Conservation (phyloP, 2,888 invertebrate species). For the Ennomos erosarius region DNA sequence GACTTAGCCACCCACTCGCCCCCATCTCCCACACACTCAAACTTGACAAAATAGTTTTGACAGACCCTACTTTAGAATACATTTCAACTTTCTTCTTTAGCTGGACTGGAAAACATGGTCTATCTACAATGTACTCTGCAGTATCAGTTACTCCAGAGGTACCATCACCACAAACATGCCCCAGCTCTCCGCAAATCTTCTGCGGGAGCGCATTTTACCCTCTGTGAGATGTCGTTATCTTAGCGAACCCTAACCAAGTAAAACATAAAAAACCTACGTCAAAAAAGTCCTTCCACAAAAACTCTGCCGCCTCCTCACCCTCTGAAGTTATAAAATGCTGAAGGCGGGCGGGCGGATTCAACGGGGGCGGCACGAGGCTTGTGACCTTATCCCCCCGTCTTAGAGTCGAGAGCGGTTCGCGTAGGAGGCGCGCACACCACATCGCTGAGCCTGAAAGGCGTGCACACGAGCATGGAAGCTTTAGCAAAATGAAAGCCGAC, state of each 20-base stretch:
- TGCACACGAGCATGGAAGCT: conserved; percentile 83
- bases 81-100: conserved; percentile 35
- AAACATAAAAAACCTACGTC: conserved; percentile 85
- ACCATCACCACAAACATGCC: conserved; percentile 25
- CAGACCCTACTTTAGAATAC: conserved; percentile 50
- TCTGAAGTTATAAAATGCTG: conserved; percentile 80
- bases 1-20: conserved; percentile 75
- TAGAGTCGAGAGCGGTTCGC: conserved; percentile 69
- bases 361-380: conserved; percentile 47
- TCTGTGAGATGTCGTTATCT: conserved; percentile 81
- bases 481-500: conserved; percentile 85
- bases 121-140: background rate
- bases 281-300: conserved; percentile 85
- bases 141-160: background rate
- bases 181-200: conserved; percentile 59
- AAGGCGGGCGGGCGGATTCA: conserved; percentile 62
- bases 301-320: conserved; percentile 78
- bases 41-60: conserved; percentile 69
- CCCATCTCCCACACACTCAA: conserved; percentile 62
- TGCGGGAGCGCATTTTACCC: conserved; percentile 67
- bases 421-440: conserved; percentile 63
- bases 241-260: conserved; percentile 82
- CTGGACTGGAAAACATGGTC: conserved; percentile 10
- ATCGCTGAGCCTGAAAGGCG: conserved; percentile 74
- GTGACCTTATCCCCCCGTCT: conserved; percentile 64